Evolutionary conservation across 2,888 invertebrate species (phyloP).

Genomic region (Brachyopa scutellaris): DNA sequence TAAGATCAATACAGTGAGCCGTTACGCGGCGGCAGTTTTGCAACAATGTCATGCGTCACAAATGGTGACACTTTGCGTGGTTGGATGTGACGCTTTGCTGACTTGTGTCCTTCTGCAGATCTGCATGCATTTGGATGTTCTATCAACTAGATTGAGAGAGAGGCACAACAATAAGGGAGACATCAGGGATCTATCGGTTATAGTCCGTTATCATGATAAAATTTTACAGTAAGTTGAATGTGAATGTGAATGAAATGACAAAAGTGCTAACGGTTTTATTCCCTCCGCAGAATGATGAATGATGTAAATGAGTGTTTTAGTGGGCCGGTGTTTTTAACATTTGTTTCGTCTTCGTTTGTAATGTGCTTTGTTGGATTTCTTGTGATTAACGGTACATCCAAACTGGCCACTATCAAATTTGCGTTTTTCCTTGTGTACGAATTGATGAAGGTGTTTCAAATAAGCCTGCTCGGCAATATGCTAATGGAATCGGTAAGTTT

Average conservation of each 20-base stretch:
- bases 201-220: not conserved
- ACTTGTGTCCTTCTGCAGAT: slow-evolving; percentile 10
- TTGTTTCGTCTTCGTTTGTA: slow-evolving; percentile 17
- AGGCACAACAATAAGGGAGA: not conserved
- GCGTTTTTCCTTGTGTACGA: slow-evolving; percentile 23
- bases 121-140: slow-evolving; percentile 21
- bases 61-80: not conserved
- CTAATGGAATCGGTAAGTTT: slow-evolving; percentile 33
- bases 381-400: slow-evolving; percentile 18
- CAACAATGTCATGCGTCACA: slow-evolving; percentile 18
- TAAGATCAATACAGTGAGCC: too few species aligned
- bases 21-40: not conserved
- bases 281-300: slow-evolving; percentile 24
- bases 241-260: not conserved
- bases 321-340: slow-evolving; percentile 9
- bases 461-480: slow-evolving; percentile 28
- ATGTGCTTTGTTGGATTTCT: slow-evolving; percentile 34
- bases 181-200: slow-evolving; percentile 31
- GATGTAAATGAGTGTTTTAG: slow-evolving; percentile 24
- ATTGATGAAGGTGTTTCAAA: slow-evolving; percentile 19
- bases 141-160: not conserved
- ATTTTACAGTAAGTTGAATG: slow-evolving; percentile 5
- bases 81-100: slow-evolving; percentile 17
- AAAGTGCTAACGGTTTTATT: not conserved
- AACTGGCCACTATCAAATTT: slow-evolving; percentile 3